Conservation (phyloP, 2,113 vertebrate genomes). For the Oenanthe melanoleuca region DNA sequence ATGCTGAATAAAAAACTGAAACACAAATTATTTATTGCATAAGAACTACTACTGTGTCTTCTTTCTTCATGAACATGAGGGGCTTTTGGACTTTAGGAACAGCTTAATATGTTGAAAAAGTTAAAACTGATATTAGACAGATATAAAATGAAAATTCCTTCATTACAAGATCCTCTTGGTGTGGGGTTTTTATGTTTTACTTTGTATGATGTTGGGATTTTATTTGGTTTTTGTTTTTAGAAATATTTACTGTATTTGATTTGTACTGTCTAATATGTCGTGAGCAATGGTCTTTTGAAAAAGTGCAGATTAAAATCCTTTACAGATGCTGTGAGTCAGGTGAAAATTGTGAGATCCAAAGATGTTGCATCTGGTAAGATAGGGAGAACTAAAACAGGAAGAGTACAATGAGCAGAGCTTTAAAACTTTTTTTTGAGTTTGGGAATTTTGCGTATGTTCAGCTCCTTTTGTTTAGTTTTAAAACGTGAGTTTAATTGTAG, state of each 20-base stretch:
- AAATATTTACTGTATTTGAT: background rate
- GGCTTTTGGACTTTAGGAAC: background rate
- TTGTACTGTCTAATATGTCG: background rate
- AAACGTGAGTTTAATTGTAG: background rate
- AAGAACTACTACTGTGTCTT: background rate
- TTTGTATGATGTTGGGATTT: background rate
- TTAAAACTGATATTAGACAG: background rate
- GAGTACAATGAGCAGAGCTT: background rate
- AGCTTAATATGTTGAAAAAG: background rate
- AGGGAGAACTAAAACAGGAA: background rate
- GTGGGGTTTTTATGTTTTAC: background rate
- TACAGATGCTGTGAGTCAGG: background rate
- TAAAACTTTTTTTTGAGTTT: background rate
- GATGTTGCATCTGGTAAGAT: background rate
- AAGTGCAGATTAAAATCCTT: background rate
- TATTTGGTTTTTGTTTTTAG: no score
- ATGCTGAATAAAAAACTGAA: background rate
- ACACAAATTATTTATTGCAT: background rate
- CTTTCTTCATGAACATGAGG: background rate
- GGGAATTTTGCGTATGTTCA: background rate
- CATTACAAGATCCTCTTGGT: background rate
- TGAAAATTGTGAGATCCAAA: background rate
- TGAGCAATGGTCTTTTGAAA: background rate
- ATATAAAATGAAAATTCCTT: background rate
- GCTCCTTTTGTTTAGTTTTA: background rate